Evolutionary conservation across 2,797 vertebrate species (phyloP).

Genomic region (Neosilurus mollespiculum): DNA sequence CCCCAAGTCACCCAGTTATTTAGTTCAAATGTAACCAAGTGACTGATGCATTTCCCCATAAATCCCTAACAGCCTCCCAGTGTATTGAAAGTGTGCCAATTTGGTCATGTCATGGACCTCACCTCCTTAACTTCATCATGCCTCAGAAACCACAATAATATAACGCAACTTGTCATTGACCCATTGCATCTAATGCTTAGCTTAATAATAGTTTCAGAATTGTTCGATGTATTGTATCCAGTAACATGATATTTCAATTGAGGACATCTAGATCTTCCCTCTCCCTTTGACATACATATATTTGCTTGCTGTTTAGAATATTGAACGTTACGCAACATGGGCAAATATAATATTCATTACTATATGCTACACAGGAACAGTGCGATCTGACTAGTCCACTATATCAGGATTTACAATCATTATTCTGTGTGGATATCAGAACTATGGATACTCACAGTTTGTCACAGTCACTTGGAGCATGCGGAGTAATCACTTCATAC

Average conservation of each 20-base stretch:
- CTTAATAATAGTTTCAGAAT: not conserved
- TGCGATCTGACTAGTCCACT: too few relatives aligned
- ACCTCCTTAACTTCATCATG: conserved; percentile 44
- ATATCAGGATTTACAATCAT: too few relatives aligned
- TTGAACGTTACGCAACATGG: not conserved
- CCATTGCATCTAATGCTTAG: conserved; percentile 11
- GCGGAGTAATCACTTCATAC: too few relatives aligned
- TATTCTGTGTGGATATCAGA: too few relatives aligned
- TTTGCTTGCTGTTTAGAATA: not conserved
- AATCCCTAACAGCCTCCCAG: conserved; percentile 38
- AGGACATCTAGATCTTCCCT: not conserved
- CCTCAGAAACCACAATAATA: conserved; percentile 26
- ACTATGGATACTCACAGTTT: too few relatives aligned
- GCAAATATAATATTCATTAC: not conserved
- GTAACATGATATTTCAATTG: not conserved
- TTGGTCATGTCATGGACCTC: conserved; percentile 40
- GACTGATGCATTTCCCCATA: conserved; percentile 19
- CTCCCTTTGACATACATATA: not conserved
- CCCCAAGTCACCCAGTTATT: conserved; percentile 31
- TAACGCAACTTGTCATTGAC: conserved; percentile 26
- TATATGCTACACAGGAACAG: too few relatives aligned
- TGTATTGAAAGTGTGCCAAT: conserved; percentile 38
- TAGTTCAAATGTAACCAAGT: conserved; percentile 33
- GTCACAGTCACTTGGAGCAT: too few relatives aligned
- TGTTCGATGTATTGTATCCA: not conserved